Evolutionary conservation across 2,113 vertebrate species (phyloP).

Genomic region (Ophiodon elongatus): DNA sequence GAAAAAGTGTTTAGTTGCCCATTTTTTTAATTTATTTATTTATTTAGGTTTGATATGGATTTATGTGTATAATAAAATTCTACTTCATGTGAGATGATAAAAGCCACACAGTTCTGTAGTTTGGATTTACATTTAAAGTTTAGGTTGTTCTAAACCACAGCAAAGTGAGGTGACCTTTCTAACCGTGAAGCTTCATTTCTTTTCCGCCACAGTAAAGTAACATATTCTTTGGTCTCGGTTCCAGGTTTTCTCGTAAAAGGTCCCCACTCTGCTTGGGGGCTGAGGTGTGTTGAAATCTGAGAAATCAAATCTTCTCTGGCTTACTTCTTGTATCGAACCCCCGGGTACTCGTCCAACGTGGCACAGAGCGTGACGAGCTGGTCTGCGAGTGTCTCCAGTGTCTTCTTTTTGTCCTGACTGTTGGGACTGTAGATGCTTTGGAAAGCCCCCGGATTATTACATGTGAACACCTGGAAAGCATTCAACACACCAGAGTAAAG

Average conservation of each 20-base stretch:
- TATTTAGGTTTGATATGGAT: not conserved
- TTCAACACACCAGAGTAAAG: not conserved
- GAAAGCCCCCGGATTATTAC: conserved; percentile 91
- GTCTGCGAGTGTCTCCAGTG: conserved; percentile 90
- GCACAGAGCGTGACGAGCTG: conserved; percentile 96
- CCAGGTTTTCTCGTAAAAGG: conserved; percentile 15
- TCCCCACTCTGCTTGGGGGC: conserved; percentile 15
- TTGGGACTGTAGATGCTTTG: conserved; percentile 90
- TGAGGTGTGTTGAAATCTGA: conserved; percentile 22
- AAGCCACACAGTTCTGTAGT: not conserved
- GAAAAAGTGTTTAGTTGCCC: not conserved
- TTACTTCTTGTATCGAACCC: conserved; percentile 93
- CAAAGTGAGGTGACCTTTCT: not conserved
- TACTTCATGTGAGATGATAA: not conserved
- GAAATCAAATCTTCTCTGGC: conserved; percentile 40
- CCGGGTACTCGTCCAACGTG: conserved; percentile 94
- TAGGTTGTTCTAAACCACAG: not conserved
- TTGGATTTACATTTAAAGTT: not conserved
- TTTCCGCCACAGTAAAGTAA: not conserved
- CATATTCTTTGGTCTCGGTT: not conserved
- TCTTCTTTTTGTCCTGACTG: conserved; percentile 83
- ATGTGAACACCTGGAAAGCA: conserved; percentile 91
- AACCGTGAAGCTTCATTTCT: not conserved
- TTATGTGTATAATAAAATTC: not conserved
- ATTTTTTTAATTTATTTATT: not conserved